Evolutionary conservation across 2,797 vertebrate species (phyloP).

Genomic region (Phrynocephalus guinanensis): DNA sequence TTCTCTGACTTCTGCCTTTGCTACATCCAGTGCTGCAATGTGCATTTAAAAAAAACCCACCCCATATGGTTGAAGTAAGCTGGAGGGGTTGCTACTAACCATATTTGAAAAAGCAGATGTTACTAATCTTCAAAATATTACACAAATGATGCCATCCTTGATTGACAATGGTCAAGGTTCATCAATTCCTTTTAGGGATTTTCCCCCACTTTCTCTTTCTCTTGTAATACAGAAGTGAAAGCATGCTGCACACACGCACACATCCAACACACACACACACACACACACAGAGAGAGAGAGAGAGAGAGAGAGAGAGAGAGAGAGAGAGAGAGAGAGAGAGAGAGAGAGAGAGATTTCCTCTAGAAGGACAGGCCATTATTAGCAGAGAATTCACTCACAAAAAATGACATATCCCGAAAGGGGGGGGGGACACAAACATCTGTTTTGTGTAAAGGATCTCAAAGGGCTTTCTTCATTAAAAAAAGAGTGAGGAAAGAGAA

Average conservation of each 20-base stretch:
- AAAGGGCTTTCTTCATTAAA: slow-evolving; percentile 33
- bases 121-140: slow-evolving; percentile 76
- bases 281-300: too few species aligned
- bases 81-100: slow-evolving; percentile 72
- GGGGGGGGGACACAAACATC: neutral
- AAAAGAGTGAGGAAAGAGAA: neutral
- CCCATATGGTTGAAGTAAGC: slow-evolving; percentile 73
- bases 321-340: too few species aligned
- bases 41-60: slow-evolving; percentile 56
- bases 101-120: slow-evolving; percentile 79
- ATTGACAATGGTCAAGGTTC: slow-evolving; percentile 66
- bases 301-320: too few species aligned
- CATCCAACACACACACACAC: too few species aligned
- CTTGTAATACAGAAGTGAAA: neutral
- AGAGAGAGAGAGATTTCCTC: neutral
- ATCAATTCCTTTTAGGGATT: slow-evolving; percentile 60
- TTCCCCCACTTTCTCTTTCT: slow-evolving; percentile 39
- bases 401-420: slow-evolving; percentile 33
- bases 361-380: slow-evolving; percentile 31
- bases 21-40: slow-evolving; percentile 42
- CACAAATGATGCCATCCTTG: slow-evolving; percentile 72
- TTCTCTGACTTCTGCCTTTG: slow-evolving; percentile 41
- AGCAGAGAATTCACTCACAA: neutral
- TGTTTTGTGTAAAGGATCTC: slow-evolving; percentile 21
- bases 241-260: neutral